phyloP scores from a whole-genome alignment of 2,888 invertebrate species.

The Globia sparganii region DNA sequence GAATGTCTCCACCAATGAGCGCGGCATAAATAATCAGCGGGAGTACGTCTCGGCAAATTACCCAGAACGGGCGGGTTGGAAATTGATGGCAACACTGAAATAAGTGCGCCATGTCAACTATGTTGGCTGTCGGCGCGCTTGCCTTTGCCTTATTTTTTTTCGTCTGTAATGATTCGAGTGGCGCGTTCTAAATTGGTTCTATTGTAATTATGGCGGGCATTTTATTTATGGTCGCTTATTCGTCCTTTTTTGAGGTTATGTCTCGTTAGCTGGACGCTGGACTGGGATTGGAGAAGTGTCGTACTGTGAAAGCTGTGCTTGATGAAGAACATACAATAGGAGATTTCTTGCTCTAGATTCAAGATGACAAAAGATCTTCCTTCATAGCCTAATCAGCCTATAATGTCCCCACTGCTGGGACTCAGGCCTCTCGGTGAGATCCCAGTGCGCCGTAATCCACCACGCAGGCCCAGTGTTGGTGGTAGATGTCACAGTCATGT shows the following conservation, averaged over 20 bases:
- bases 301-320: neutral
- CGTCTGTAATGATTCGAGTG: conserved; percentile 67
- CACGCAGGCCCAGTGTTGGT: too few relatives aligned
- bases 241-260: conserved; percentile 40
- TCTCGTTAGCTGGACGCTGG: conserved; percentile 30
- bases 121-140: conserved; percentile 74
- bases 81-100: conserved; percentile 80
- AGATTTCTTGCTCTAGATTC: neutral
- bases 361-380: neutral
- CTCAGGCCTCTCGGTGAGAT: too few relatives aligned
- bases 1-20: conserved; percentile 81
- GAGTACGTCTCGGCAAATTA: conserved; percentile 86
- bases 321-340: neutral
- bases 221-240: conserved; percentile 60
- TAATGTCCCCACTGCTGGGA: too few relatives aligned
- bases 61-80: conserved; percentile 82
- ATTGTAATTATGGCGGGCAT: conserved; percentile 68
- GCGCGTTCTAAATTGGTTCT: conserved; percentile 76
- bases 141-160: conserved; percentile 72
- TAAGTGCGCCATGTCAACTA: conserved; percentile 81
- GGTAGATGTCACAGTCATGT: too few relatives aligned
- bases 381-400: too few relatives aligned
- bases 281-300: conserved; percentile 21
- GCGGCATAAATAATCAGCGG: conserved; percentile 85
- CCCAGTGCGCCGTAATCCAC: too few relatives aligned